These are phyloP conservation scores for Glossophaga mutica DNA, from an alignment of 2,797 vertebrate genomes.

Conservation along the genomic window DNA sequence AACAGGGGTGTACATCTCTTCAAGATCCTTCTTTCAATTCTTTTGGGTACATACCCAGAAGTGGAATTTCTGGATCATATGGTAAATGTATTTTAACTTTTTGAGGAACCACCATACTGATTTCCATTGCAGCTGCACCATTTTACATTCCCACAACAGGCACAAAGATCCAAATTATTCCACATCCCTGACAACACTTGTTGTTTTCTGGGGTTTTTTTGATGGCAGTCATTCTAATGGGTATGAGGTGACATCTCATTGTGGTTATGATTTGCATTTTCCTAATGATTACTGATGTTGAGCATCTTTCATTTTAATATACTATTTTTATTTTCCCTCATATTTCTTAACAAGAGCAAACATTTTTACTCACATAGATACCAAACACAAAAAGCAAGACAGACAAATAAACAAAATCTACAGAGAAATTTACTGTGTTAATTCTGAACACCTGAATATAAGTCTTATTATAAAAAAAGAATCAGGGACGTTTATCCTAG, in stretches of 20 bases:
- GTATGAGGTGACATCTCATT: background rate
- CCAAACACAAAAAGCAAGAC: background rate
- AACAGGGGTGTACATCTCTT: background rate
- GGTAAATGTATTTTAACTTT: slow-evolving; percentile 6
- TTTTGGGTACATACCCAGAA: background rate
- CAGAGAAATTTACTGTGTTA: background rate
- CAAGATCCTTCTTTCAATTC: background rate
- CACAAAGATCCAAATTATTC: background rate
- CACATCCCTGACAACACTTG: background rate
- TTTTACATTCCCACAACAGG: background rate
- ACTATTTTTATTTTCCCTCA: background rate
- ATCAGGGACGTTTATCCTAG: background rate
- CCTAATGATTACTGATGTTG: background rate
- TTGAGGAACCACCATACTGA: background rate
- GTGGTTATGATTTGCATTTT: background rate
- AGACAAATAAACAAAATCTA: background rate
- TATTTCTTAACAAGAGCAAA: background rate
- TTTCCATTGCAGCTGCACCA: background rate
- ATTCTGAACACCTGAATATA: background rate
- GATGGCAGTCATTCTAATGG: background rate
- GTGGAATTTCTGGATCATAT: background rate
- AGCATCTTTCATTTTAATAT: background rate
- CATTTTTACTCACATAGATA: background rate
- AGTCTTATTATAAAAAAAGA: background rate
- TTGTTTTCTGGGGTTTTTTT: background rate